A percentile compares a stretch with the other conserved stretches of the same genome.
These are phyloP conservation scores for Hippocampus guttulatus DNA, from an alignment of 2,113 vertebrate species.

Conservation along the genomic window DNA sequence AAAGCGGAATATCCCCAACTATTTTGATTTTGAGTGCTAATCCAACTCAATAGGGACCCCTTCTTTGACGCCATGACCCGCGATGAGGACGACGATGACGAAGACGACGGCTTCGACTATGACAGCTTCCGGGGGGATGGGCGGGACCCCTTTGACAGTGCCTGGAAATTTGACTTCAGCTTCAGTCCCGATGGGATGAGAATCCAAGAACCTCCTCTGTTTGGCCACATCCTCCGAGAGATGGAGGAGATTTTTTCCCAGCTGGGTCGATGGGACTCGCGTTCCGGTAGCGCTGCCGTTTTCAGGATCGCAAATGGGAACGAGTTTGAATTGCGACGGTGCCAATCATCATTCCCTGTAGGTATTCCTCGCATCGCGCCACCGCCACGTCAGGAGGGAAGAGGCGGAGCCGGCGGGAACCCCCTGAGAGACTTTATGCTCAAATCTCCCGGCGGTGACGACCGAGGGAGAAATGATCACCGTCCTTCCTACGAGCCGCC, in stretches of 20 bases:
- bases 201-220: slow-evolving; percentile 64
- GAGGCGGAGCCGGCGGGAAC: slow-evolving; percentile 37
- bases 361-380: slow-evolving; percentile 53
- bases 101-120: slow-evolving; percentile 40
- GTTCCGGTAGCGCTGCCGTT: slow-evolving; percentile 10
- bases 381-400: slow-evolving; percentile 35
- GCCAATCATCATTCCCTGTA: slow-evolving; percentile 16
- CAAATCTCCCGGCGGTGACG: slow-evolving; percentile 44
- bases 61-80: slow-evolving; percentile 74
- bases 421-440: slow-evolving; percentile 73
- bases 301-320: neutral
- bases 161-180: slow-evolving; percentile 70
- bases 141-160: slow-evolving; percentile 59
- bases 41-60: slow-evolving; percentile 59
- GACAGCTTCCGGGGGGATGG: slow-evolving; percentile 39
- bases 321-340: neutral
- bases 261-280: slow-evolving; percentile 51
- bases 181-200: slow-evolving; percentile 63
- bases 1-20: neutral
- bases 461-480: neutral
- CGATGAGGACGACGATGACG: slow-evolving; percentile 64
- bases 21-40: neutral
- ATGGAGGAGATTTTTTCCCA: slow-evolving; percentile 74
- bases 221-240: slow-evolving; percentile 67
- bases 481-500: slow-evolving; percentile 39